Percentiles rank a stretch among this genome's conserved stretches.
phyloP scores from a whole-genome alignment of 2,113 vertebrate genomes.

The Neomonachus schauinslandi region DNA sequence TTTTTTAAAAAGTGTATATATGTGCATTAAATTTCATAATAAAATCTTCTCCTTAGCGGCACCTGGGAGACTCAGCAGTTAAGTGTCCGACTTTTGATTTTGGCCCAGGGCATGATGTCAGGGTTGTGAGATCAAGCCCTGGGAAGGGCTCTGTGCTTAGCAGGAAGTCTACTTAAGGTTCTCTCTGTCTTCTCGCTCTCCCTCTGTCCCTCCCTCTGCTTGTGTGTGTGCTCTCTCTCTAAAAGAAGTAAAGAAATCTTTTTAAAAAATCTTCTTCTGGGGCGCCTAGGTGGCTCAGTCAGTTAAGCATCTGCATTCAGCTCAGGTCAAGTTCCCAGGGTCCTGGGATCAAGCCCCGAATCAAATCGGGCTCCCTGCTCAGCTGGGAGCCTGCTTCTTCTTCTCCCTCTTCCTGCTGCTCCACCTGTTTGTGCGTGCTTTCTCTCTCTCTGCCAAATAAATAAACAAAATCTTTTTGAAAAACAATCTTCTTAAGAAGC shows the following conservation, averaged over 20 bases:
- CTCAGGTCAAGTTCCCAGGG: too few species aligned
- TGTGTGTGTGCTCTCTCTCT: background rate
- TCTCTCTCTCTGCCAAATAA: background rate
- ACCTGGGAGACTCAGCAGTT: background rate
- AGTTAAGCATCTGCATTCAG: too few species aligned
- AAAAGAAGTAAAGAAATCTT: background rate
- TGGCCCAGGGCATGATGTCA: background rate
- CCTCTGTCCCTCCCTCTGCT: background rate
- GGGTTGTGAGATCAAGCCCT: background rate
- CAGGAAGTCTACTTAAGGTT: background rate
- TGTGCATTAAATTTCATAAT: background rate
- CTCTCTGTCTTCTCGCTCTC: background rate
- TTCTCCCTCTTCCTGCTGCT: too few species aligned
- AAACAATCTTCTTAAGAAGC: background rate
- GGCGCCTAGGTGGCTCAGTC: too few species aligned
- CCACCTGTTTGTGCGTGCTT: too few species aligned
- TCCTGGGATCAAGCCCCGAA: too few species aligned
- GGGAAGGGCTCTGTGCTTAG: background rate
- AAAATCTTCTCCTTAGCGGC: background rate
- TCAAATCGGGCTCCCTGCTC: too few species aligned
- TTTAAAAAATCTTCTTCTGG: background rate
- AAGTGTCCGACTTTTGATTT: background rate
- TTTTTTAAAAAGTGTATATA: background rate
- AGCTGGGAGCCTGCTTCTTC: too few species aligned
- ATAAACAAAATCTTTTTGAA: background rate